Evolutionary conservation across 1,140 invertebrate species (phyloP).

Genomic region (Heliothis virescens): DNA sequence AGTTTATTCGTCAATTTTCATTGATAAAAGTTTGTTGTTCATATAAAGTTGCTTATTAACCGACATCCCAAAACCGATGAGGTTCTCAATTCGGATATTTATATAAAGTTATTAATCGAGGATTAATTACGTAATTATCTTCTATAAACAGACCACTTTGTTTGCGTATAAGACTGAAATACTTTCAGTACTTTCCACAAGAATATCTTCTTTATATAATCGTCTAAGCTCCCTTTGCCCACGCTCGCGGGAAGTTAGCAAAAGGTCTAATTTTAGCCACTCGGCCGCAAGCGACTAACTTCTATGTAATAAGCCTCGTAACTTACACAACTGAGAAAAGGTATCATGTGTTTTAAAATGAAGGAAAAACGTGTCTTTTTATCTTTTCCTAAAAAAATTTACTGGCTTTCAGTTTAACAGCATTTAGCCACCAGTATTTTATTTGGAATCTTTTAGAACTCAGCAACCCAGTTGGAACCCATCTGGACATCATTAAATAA

Average conservation of each 20-base stretch:
- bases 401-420: too few species aligned
- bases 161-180: not conserved
- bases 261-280: not conserved
- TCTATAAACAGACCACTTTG: not conserved
- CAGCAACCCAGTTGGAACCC: too few species aligned
- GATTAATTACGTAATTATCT: not conserved
- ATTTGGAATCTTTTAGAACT: too few species aligned
- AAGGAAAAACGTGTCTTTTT: not conserved
- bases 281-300: constrained; percentile 6
- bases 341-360: constrained; percentile 1
- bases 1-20: not conserved
- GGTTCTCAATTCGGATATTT: too few species aligned
- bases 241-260: constrained; percentile 7
- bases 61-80: too few species aligned
- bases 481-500: too few species aligned
- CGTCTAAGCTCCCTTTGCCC: constrained; percentile 1
- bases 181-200: not conserved
- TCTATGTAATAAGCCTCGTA: constrained; percentile 31
- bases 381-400: not conserved
- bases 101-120: not conserved
- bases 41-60: too few species aligned
- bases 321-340: constrained; percentile 3
- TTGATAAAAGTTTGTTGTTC: not conserved
- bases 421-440: too few species aligned
- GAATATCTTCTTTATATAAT: constrained; percentile 22